These are phyloP conservation scores for Steinernema carpocapsae DNA, from an alignment of 2,888 invertebrate species.

Conservation along the genomic window DNA sequence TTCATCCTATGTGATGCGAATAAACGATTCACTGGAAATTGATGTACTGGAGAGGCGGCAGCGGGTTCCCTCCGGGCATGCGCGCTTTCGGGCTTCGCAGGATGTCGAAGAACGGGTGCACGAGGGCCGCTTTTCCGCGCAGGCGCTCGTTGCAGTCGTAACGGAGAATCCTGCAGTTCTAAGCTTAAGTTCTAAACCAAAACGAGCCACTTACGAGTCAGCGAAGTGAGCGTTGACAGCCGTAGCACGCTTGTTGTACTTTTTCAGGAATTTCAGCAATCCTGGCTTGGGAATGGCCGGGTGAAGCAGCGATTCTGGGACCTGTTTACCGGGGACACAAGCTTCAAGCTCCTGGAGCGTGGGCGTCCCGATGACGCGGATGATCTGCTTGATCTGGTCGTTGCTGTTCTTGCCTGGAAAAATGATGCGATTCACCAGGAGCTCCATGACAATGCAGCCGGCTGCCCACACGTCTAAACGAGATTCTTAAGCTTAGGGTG, in stretches of 20 bases:
- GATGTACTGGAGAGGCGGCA: conserved; percentile 25
- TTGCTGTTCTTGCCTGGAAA: conserved; percentile 17
- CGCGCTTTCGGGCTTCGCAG: conserved; percentile 9
- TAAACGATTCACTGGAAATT: background rate
- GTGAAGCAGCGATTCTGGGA: background rate
- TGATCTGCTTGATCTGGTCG: conserved; percentile 32
- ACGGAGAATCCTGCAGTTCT: background rate
- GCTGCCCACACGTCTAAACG: conserved; percentile 28
- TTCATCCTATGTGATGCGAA: too few relatives aligned
- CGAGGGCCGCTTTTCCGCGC: conserved; percentile 4
- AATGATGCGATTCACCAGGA: conserved; percentile 5
- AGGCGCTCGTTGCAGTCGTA: conserved; percentile 27
- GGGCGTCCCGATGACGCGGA: conserved; percentile 14
- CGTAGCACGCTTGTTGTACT: conserved; percentile 37
- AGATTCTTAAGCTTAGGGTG: too few relatives aligned
- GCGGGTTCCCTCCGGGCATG: conserved; percentile 4
- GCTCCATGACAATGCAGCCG: conserved; percentile 19
- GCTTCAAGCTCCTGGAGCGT: background rate
- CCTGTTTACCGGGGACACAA: conserved; percentile 6
- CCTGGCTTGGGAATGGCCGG: conserved; percentile 35
- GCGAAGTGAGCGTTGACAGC: conserved; percentile 35
- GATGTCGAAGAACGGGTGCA: conserved; percentile 16
- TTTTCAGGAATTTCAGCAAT: conserved; percentile 37
- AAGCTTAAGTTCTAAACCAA: background rate
- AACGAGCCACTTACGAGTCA: conserved; percentile 25